Evolutionary conservation across 2,797 vertebrate species (phyloP).

Genomic region (Eulemur rubriventer): DNA sequence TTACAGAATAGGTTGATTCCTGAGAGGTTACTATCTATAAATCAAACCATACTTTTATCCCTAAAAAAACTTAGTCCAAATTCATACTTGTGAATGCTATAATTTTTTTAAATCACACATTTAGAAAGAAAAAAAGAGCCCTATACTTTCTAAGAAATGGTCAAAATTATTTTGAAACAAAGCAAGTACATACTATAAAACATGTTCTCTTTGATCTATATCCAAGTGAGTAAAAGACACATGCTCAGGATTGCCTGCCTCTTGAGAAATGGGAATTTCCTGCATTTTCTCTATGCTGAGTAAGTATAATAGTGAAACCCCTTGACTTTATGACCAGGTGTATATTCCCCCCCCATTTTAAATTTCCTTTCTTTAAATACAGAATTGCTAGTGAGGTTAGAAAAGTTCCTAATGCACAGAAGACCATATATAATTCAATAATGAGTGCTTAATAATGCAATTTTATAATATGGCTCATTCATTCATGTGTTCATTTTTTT

Average conservation of each 20-base stretch:
- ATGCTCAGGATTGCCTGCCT: background rate
- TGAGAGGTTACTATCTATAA: constrained; percentile 42
- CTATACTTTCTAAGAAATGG: background rate
- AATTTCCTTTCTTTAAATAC: constrained; percentile 22
- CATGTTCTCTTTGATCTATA: background rate
- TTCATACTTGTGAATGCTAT: constrained; percentile 27
- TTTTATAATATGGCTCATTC: constrained; percentile 10
- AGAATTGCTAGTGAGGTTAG: constrained; percentile 5
- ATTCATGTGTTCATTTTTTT: background rate
- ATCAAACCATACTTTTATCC: constrained; percentile 37
- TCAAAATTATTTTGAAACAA: constrained; percentile 55
- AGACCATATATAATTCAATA: background rate
- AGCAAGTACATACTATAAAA: constrained; percentile 33
- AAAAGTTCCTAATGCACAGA: background rate
- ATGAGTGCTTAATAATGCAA: constrained; percentile 5
- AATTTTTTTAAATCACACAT: constrained; percentile 32
- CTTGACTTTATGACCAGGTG: background rate
- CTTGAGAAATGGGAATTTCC: constrained; percentile 1
- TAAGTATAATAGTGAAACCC: constrained; percentile 14
- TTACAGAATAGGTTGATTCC: background rate
- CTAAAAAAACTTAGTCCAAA: background rate
- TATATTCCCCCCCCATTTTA: constrained; percentile 14
- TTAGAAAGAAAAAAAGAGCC: background rate
- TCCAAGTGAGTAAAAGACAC: background rate
- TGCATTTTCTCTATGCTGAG: background rate